phyloP scores from a whole-genome alignment of 2,888 invertebrate species.

The Eupithecia inturbata region DNA sequence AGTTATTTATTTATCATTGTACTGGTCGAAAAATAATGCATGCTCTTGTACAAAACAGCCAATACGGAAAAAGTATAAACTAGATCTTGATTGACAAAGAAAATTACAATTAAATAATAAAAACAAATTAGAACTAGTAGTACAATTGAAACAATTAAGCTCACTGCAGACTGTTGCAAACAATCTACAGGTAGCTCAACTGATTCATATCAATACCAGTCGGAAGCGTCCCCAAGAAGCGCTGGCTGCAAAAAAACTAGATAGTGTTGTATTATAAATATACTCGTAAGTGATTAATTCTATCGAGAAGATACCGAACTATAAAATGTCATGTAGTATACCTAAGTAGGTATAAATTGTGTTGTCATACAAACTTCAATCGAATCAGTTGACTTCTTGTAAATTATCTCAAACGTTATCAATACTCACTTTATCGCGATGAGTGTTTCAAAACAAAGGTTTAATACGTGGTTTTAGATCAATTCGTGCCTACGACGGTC shows the following conservation, averaged over 20 bases:
- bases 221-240: too few relatives aligned
- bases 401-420: slow-evolving; percentile 40
- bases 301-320: neutral
- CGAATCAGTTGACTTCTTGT: slow-evolving; percentile 11
- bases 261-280: too few relatives aligned
- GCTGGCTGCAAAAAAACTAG: too few relatives aligned
- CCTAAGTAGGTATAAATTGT: neutral
- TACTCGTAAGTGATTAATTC: too few relatives aligned
- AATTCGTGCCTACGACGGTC: slow-evolving; percentile 55
- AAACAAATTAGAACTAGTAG: too few relatives aligned
- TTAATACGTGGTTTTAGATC: slow-evolving; percentile 57
- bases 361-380: neutral
- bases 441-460: slow-evolving; percentile 47
- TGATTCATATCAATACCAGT: too few relatives aligned
- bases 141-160: too few relatives aligned
- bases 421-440: slow-evolving; percentile 45
- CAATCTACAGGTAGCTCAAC: too few relatives aligned
- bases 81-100: too few relatives aligned
- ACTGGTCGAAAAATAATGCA: neutral
- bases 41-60: neutral
- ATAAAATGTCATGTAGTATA: neutral
- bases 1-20: too few relatives aligned
- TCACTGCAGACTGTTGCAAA: too few relatives aligned
- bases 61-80: neutral
- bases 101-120: too few relatives aligned